Evolutionary conservation across 2,888 invertebrate species (phyloP).

Genomic region (Drosophila vallismaia): DNA sequence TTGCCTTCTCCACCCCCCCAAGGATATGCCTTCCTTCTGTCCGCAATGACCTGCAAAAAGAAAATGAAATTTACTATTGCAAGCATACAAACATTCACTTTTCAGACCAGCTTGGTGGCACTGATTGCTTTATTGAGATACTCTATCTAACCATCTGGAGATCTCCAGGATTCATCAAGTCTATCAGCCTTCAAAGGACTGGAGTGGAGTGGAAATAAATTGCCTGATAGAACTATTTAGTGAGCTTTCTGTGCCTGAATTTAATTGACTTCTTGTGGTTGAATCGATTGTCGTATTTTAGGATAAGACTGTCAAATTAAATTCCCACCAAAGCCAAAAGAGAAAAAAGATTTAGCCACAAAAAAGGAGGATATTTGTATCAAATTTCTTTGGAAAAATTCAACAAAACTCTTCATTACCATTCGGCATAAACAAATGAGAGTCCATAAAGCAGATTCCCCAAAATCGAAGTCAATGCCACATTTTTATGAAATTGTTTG

Average conservation of each 20-base stretch:
- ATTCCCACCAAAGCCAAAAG: constrained; percentile 8
- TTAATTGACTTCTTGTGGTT: constrained; percentile 40
- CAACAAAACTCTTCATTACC: constrained; percentile 53
- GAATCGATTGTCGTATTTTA: constrained; percentile 22
- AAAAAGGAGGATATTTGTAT: background rate
- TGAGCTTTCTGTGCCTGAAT: constrained; percentile 1
- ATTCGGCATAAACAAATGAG: constrained; percentile 43
- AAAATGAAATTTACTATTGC: constrained; percentile 41
- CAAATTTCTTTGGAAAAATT: background rate
- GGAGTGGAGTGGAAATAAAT: constrained; percentile 14
- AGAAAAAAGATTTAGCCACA: background rate
- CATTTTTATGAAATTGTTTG: constrained; percentile 69
- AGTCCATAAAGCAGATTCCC: constrained; percentile 48
- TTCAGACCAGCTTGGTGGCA: constrained; percentile 26
- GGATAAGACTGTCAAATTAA: background rate
- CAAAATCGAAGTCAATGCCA: constrained; percentile 53
- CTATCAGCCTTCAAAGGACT: background rate
- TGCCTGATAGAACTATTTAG: constrained; percentile 10
- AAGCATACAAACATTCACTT: constrained; percentile 20
- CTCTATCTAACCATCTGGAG: background rate
- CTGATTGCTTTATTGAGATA: constrained; percentile 49
- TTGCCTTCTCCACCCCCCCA: constrained; percentile 43
- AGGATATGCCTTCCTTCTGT: constrained; percentile 8
- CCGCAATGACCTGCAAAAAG: constrained; percentile 24
- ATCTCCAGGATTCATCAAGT: constrained; percentile 29